These are phyloP conservation scores for Drosophila neonasuta DNA, from an alignment of 2,888 invertebrate genomes.

Conservation along the genomic window DNA sequence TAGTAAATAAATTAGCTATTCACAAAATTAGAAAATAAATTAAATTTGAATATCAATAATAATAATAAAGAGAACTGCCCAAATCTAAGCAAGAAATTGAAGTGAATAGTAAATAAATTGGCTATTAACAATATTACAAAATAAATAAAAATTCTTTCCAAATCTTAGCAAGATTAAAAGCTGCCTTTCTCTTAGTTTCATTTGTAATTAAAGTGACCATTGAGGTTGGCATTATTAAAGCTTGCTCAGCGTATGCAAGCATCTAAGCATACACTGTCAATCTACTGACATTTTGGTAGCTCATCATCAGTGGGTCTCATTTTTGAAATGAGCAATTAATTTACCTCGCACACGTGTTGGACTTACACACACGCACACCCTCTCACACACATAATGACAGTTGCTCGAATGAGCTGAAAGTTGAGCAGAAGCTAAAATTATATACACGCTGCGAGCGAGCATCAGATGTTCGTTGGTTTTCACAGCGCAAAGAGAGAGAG, in stretches of 20 bases:
- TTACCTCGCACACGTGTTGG: conserved; percentile 34
- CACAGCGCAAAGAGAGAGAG: background rate
- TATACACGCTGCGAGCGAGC: conserved; percentile 20
- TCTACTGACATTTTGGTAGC: conserved; percentile 30
- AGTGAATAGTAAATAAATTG: too few relatives aligned
- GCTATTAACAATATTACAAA: too few relatives aligned
- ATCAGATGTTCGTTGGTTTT: conserved; percentile 11
- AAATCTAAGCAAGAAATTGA: too few relatives aligned
- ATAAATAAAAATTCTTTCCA: too few relatives aligned
- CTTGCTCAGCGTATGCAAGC: background rate
- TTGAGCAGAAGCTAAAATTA: conserved; percentile 60
- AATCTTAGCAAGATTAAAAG: background rate
- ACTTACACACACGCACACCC: conserved; percentile 3
- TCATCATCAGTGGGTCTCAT: conserved; percentile 30
- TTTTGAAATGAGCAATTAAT: conserved; percentile 60
- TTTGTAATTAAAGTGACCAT: background rate
- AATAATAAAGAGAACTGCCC: background rate
- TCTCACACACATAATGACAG: conserved; percentile 19
- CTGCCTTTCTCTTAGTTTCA: background rate
- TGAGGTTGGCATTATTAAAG: background rate
- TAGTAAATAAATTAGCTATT: too few relatives aligned
- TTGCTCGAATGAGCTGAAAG: conserved; percentile 43
- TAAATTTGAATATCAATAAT: background rate
- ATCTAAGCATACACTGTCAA: conserved; percentile 12
- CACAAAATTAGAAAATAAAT: background rate